Evolutionary conservation across 2,797 vertebrate genomes (phyloP).

Genomic region (Sebastes alutus): DNA sequence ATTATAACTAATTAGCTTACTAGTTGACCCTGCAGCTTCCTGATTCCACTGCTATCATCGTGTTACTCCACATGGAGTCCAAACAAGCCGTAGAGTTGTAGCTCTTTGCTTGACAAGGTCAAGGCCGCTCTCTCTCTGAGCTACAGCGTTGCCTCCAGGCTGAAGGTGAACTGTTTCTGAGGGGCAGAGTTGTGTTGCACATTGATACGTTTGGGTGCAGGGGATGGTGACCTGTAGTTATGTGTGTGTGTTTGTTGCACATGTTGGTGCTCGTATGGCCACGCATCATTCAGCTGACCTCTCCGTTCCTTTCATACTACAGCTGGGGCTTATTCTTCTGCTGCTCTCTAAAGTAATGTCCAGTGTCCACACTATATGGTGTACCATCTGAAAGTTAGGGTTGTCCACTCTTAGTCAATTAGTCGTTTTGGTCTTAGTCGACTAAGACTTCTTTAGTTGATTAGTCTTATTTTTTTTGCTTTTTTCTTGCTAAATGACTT

Average conservation of each 20-base stretch:
- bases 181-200: conserved; percentile 18
- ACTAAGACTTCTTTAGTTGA: too few relatives aligned
- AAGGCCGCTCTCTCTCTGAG: conserved; percentile 14
- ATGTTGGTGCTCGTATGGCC: conserved; percentile 18
- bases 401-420: too few relatives aligned
- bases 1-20: neutral
- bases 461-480: too few relatives aligned
- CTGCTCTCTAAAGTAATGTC: neutral
- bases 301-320: neutral
- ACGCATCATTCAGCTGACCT: conserved; percentile 45
- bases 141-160: conserved; percentile 35
- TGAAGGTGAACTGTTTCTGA: conserved; percentile 32
- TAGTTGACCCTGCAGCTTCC: neutral
- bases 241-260: conserved; percentile 7
- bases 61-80: neutral
- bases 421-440: too few relatives aligned
- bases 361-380: too few relatives aligned
- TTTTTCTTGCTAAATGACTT: too few relatives aligned
- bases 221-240: conserved; percentile 35
- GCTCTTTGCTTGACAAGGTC: conserved; percentile 46
- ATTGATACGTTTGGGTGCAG: conserved; percentile 21
- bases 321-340: neutral
- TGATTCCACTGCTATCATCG: neutral
- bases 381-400: too few relatives aligned
- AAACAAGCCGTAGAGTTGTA: neutral